Evolutionary conservation across 2,113 vertebrate species (phyloP).

Genomic region (Corythaeola cristata): DNA sequence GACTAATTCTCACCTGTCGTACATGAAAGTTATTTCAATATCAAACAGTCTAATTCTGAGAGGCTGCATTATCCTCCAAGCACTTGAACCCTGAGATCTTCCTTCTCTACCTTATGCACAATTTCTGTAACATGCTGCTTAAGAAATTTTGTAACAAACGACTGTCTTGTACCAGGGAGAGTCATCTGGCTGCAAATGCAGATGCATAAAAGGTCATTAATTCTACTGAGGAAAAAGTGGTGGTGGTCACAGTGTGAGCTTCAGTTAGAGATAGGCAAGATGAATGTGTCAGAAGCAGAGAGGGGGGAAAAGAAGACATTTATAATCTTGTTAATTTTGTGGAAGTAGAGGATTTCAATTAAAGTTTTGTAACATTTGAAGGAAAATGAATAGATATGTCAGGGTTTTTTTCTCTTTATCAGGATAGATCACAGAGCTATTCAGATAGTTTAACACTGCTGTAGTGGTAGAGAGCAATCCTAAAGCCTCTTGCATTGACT

Average conservation of each 20-base stretch:
- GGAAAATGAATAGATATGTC: neutral
- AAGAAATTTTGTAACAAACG: neutral
- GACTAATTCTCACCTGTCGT: slow-evolving; percentile 3
- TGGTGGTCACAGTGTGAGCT: neutral
- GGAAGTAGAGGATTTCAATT: neutral
- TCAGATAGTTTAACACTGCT: neutral
- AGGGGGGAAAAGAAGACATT: neutral
- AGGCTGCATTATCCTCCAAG: neutral
- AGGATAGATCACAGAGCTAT: neutral
- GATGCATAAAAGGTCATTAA: neutral
- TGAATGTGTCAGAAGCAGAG: neutral
- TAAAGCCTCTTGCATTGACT: neutral
- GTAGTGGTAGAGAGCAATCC: neutral
- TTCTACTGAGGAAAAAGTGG: neutral
- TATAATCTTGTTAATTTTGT: neutral
- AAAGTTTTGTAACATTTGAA: neutral
- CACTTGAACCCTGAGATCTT: neutral
- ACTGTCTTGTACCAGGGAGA: neutral
- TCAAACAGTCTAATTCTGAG: neutral
- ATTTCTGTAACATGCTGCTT: neutral
- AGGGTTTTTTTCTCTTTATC: neutral
- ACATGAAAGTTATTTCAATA: slow-evolving; percentile 33
- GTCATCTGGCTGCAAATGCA: neutral
- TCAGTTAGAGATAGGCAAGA: neutral
- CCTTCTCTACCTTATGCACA: neutral